phyloP scores from a whole-genome alignment of 2,888 invertebrate genomes.

The Perizoma flavofasciatum region DNA sequence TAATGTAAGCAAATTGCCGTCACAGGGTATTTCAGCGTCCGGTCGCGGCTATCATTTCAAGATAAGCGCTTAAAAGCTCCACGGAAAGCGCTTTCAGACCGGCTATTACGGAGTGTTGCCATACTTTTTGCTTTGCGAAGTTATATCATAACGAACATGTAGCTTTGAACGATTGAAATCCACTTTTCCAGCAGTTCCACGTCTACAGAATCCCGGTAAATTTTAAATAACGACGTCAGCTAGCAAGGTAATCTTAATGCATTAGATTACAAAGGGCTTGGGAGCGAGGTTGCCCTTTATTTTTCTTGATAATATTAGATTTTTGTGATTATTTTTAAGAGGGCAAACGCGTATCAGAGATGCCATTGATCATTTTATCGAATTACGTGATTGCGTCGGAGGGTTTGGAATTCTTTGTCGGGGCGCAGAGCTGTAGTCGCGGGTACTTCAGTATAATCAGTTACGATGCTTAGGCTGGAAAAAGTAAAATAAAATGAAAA shows the following conservation, averaged over 20 bases:
- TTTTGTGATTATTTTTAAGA: constrained; percentile 71
- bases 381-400: constrained; percentile 53
- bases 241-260: constrained; percentile 77
- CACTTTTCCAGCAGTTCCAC: constrained; percentile 30
- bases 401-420: constrained; percentile 32
- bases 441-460: constrained; percentile 9
- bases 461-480: constrained; percentile 5
- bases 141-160: constrained; percentile 54
- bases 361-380: constrained; percentile 58
- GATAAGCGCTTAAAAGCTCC: constrained; percentile 83
- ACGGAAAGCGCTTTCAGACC: constrained; percentile 78
- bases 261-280: constrained; percentile 72
- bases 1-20: constrained; percentile 83
- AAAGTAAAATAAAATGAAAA: constrained; percentile 9
- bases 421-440: constrained; percentile 13
- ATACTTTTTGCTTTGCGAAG: constrained; percentile 68
- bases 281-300: constrained; percentile 58
- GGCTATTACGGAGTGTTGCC: constrained; percentile 67
- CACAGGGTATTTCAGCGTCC: constrained; percentile 77
- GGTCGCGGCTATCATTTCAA: constrained; percentile 81
- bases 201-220: constrained; percentile 53
- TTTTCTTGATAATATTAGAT: constrained; percentile 68
- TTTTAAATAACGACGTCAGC: constrained; percentile 64
- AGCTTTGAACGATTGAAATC: constrained; percentile 52
- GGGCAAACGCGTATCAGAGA: constrained; percentile 59